Percentiles rank a stretch among this genome's conserved stretches.
Conservation (phyloP, 2,797 vertebrate genomes). For the Sardinella longiceps region DNA sequence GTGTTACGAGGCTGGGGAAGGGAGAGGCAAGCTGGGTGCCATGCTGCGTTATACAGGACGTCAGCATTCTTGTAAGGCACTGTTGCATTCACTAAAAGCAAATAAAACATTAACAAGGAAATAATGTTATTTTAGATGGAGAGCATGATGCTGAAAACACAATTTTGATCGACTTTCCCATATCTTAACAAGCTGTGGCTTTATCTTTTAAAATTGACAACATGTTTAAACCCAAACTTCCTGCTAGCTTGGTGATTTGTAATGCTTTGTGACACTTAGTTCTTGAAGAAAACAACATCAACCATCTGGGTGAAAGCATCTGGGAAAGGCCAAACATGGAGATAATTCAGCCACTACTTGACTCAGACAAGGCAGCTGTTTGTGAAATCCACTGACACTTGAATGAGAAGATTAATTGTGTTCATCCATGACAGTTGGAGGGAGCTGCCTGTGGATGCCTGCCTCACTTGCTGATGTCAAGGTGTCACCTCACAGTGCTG, state of each 20-base stretch:
- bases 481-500: conserved; percentile 3
- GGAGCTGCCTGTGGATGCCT: not conserved
- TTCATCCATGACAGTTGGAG: conserved; percentile 8
- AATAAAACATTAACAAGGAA: conserved; percentile 34
- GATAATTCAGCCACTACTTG: not conserved
- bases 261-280: not conserved
- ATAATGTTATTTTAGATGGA: conserved; percentile 12
- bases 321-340: not conserved
- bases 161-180: no score
- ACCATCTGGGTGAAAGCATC: conserved; percentile 3
- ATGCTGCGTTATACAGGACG: conserved; percentile 31
- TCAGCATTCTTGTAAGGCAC: conserved; percentile 30
- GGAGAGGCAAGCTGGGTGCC: conserved; percentile 10
- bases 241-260: not conserved
- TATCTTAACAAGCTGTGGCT: not conserved
- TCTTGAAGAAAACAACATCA: not conserved
- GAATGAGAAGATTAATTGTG: conserved; percentile 9
- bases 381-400: conserved; percentile 20
- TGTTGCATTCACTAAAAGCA: conserved; percentile 28
- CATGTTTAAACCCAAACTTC: not conserved
- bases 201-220: not conserved
- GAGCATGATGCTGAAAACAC: not conserved
- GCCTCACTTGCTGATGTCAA: not conserved
- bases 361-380: not conserved
- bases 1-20: conserved; percentile 52